Evolutionary conservation across 64 coral and sea anemone genomes (phyloP).

Genomic region (Orbicella faveolata): DNA sequence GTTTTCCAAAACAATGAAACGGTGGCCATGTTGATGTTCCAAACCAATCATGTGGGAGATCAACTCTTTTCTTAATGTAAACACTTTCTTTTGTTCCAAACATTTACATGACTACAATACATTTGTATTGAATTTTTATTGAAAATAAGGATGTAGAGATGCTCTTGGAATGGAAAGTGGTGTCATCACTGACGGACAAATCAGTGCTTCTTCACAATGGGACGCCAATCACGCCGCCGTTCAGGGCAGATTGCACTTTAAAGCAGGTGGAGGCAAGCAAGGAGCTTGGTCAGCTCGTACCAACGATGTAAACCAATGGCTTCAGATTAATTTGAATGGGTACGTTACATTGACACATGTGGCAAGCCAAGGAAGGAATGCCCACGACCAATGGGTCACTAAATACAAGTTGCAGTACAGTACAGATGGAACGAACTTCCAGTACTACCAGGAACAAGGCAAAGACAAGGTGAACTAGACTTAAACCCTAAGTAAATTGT

Average conservation of each 20-base stretch:
- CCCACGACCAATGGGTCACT: background rate
- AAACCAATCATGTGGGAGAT: no score
- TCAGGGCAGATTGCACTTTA: constrained; percentile 20
- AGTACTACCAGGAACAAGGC: background rate
- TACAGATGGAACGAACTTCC: background rate
- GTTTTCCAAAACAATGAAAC: no score
- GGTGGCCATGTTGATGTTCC: no score
- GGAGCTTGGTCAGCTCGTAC: background rate
- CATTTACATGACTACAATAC: no score
- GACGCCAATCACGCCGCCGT: background rate
- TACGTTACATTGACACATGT: background rate
- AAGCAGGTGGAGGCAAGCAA: background rate
- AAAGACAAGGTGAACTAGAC: background rate
- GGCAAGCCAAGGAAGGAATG: background rate
- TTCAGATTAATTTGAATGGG: constrained; percentile 1
- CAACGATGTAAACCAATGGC: constrained; percentile 20
- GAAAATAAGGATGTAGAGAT: background rate
- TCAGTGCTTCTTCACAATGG: constrained; percentile 23
- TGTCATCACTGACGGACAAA: background rate
- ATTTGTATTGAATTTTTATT: no score
- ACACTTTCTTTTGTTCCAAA: no score
- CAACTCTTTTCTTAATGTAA: no score
- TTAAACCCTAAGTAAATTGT: background rate
- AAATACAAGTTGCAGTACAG: constrained; percentile 21
- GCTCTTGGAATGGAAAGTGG: background rate